Base-by-base conservation (phyloP, 2,888 invertebrate genomes). In the Hirtodrosophila histrioides region DNA sequence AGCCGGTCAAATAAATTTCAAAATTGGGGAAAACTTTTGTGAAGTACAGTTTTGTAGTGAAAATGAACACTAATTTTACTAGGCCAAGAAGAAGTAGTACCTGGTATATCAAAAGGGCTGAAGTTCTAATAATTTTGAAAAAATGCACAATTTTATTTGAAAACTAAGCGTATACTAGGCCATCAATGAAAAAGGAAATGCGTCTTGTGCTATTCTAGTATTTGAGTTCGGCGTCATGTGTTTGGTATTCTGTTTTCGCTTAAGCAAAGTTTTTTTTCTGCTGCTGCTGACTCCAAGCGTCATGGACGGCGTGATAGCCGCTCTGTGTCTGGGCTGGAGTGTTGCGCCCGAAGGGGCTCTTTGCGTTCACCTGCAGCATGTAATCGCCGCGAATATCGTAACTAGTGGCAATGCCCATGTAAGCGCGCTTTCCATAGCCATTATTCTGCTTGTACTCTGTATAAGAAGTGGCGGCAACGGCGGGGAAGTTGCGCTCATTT, bases 401-500 rank as follows among this genome's bases (percentile, higher is more conserved):
- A 41, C 82, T 86, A 50, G 87, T 76, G 17, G 64, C 73, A 44
- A 89, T 86, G 49, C 92, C 92, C 91, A 92, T 91, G 66, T 89
- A 89, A 40, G 86, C 75, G 53, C 89, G 89, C 73, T 81, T 81
- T 53, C 89, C 90, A 40, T 82, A 71, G 39, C 91, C 91, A 3
- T 89, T 78, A 45, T 89, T 88, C 51, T 86, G 87, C 51, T 88
- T 85, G 69, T 90, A 90, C 54, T 89, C 81, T 41, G 86, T 57
- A 44, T 88, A 65, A 0, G 91, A 91, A 55, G 75, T 89, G 68
- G 91, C 91, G 35, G 85, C 80, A 3, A 89, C 87, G 9, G 89
- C 89, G 43, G 91, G 88, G 85, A 91, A 92, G 73, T 88, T 90
- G 50, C 84, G 87, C 66, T 91, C 91, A 24, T 89, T 84, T 0